Percentiles rank a stretch among this genome's conserved stretches.
These are phyloP conservation scores for Thinocorus orbignyianus DNA, from an alignment of 2,113 vertebrate genomes.

Conservation along the genomic window DNA sequence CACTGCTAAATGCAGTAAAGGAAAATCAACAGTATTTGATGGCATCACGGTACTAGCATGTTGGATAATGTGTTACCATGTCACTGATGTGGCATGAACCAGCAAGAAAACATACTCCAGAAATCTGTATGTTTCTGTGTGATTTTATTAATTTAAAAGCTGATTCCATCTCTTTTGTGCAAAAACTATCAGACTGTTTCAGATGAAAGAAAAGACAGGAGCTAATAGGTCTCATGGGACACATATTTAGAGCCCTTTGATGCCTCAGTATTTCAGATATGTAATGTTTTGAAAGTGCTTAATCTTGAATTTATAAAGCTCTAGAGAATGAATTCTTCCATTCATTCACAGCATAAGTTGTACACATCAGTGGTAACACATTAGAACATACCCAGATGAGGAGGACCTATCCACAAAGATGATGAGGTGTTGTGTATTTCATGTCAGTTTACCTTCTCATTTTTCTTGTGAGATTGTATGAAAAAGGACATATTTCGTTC, in stretches of 20 bases:
- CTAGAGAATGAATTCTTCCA: background rate
- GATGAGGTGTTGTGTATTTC: background rate
- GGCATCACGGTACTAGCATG: background rate
- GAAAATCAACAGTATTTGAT: constrained; percentile 63
- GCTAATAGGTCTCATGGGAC: background rate
- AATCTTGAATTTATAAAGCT: background rate
- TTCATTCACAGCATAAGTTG: background rate
- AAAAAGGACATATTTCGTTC: background rate
- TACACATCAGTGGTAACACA: background rate
- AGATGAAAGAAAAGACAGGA: background rate
- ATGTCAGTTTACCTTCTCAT: background rate
- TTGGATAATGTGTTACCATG: constrained; percentile 43
- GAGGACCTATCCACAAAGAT: background rate
- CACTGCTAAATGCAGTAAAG: constrained; percentile 48
- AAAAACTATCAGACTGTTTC: background rate
- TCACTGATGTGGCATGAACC: background rate
- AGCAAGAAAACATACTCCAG: background rate
- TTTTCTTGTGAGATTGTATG: background rate
- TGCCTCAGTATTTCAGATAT: background rate
- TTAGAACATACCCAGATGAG: background rate
- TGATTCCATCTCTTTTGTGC: background rate
- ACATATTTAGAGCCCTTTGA: background rate
- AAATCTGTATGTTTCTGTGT: background rate
- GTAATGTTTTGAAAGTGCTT: background rate
- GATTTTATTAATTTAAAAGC: constrained; percentile 54